phyloP scores from a whole-genome alignment of 2,888 invertebrate genomes.

The Drosophila greeni region DNA sequence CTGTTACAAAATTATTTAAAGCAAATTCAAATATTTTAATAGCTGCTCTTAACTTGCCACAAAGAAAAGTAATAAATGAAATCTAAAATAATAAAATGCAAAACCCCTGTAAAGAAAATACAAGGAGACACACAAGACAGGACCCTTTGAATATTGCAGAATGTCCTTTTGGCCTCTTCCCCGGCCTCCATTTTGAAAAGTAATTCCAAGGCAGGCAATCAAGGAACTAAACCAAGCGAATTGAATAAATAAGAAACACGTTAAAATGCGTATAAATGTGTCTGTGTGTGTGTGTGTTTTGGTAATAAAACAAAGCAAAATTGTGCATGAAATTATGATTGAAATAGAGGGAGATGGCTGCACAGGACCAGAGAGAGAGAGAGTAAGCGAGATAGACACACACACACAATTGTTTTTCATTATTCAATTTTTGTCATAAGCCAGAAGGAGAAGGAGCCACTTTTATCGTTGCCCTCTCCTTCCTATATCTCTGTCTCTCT shows the following conservation, averaged over 20 bases:
- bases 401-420: constrained; percentile 74
- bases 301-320: constrained; percentile 67
- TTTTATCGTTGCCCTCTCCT: constrained; percentile 27
- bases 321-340: constrained; percentile 72
- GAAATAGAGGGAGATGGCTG: constrained; percentile 39
- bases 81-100: neutral
- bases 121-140: neutral
- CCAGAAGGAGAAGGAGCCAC: constrained; percentile 30
- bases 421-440: constrained; percentile 71
- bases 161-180: neutral
- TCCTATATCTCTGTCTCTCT: constrained; percentile 18
- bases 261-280: constrained; percentile 21
- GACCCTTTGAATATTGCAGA: neutral
- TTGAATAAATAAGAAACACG: constrained; percentile 72
- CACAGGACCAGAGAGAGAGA: constrained; percentile 1
- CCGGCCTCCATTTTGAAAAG: constrained; percentile 4
- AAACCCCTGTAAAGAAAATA: neutral
- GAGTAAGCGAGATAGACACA: constrained; percentile 9
- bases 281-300: constrained; percentile 2
- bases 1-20: neutral
- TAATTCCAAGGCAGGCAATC: constrained; percentile 57
- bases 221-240: constrained; percentile 74
- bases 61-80: neutral
- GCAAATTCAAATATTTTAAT: constrained; percentile 5
- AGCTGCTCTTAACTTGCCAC: neutral